Evolutionary conservation across 1,140 invertebrate species (phyloP).

Genomic region (Idris sp.): DNA sequence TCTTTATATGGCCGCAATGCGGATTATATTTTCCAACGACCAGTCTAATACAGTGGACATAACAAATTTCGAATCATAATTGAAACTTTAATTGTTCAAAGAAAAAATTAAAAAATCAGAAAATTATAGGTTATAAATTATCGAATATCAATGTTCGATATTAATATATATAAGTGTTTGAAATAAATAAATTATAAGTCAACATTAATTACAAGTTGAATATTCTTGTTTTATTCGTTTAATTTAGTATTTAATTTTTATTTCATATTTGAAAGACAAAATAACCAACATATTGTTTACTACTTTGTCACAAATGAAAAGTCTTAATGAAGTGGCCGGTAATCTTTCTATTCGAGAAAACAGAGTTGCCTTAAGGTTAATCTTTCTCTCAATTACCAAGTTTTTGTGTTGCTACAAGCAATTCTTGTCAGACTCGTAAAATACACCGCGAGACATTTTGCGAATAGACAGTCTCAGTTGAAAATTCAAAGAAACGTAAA

Average conservation of each 20-base stretch:
- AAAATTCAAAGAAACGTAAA: constrained; percentile 12
- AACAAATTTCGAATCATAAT: too few species aligned
- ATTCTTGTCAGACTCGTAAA: constrained; percentile 30
- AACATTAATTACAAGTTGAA: too few species aligned
- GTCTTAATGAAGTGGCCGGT: constrained; percentile 56
- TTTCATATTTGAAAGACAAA: too few species aligned
- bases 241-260: too few species aligned
- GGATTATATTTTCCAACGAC: constrained; percentile 32
- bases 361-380: constrained; percentile 56
- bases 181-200: too few species aligned
- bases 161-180: too few species aligned
- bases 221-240: too few species aligned
- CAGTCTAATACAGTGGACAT: background rate
- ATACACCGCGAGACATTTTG: constrained; percentile 25
- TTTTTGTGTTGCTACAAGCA: constrained; percentile 48
- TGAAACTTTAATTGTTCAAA: too few species aligned
- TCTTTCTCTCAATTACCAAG: constrained; percentile 65
- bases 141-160: too few species aligned
- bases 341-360: constrained; percentile 46
- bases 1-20: constrained; percentile 51
- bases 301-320: constrained; percentile 2
- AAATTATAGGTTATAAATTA: too few species aligned
- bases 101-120: too few species aligned
- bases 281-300: background rate
- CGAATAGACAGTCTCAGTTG: constrained; percentile 9